Conservation (phyloP, 2,888 invertebrate species). For the Spicauda simplicius region DNA sequence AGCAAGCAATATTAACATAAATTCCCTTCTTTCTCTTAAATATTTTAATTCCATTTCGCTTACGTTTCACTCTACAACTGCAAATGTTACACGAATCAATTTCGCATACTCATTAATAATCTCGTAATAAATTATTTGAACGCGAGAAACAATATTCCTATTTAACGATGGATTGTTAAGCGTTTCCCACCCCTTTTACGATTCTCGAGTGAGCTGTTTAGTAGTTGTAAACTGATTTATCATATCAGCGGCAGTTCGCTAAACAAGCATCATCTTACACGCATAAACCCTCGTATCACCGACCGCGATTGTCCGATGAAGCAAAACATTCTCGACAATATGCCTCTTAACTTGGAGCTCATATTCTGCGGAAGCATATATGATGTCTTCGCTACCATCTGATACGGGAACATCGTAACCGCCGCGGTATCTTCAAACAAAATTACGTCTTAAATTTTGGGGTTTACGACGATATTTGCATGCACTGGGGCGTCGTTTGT, state of each 20-base stretch:
- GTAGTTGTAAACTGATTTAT: conserved; percentile 81
- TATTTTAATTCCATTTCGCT: background rate
- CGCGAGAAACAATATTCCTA: conserved; percentile 72
- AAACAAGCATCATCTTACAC: conserved; percentile 85
- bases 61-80: background rate
- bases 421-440: conserved; percentile 39
- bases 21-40: background rate
- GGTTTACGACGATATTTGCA: conserved; percentile 47
- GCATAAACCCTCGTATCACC: conserved; percentile 79
- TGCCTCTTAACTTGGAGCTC: conserved; percentile 69
- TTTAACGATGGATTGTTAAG: conserved; percentile 73
- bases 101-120: conserved; percentile 36
- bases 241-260: conserved; percentile 76
- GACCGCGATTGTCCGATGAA: conserved; percentile 55
- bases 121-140: conserved; percentile 35
- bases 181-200: conserved; percentile 64
- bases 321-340: conserved; percentile 77
- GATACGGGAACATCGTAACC: conserved; percentile 53
- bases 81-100: background rate
- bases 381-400: conserved; percentile 57
- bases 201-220: conserved; percentile 73
- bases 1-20: background rate
- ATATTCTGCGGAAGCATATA: conserved; percentile 70
- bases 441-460: conserved; percentile 49
- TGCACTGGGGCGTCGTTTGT: conserved; percentile 33